A percentile compares a stretch with the other conserved stretches of the same genome.
Conservation (phyloP, 2,113 vertebrate genomes). For the Thermophis baileyi region DNA sequence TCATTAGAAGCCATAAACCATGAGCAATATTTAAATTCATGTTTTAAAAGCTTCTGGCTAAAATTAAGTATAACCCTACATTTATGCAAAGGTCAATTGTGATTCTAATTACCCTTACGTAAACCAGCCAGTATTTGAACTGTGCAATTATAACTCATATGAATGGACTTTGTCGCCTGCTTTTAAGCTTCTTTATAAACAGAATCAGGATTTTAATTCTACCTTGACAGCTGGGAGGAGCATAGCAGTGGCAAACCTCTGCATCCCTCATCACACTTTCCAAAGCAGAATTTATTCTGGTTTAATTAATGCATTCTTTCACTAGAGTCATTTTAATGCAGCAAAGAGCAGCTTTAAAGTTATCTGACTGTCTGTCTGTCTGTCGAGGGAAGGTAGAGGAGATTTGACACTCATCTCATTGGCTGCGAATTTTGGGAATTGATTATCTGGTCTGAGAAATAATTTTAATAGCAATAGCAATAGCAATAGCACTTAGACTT, state of each 20-base stretch:
- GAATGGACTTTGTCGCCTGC: slow-evolving; percentile 22
- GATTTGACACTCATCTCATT: neutral
- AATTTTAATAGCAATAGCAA: too few species aligned
- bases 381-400: neutral
- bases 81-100: slow-evolving; percentile 57
- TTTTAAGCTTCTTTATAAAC: slow-evolving; percentile 35
- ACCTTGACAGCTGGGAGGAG: slow-evolving; percentile 19
- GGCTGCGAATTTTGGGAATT: neutral
- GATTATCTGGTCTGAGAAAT: neutral
- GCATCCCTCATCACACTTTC: slow-evolving; percentile 9
- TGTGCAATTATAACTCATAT: slow-evolving; percentile 45
- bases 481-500: too few species aligned
- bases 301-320: neutral
- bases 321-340: neutral
- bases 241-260: slow-evolving; percentile 1
- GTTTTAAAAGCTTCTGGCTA: slow-evolving; percentile 54
- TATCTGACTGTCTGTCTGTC: neutral
- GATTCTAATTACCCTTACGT: slow-evolving; percentile 63
- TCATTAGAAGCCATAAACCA: slow-evolving; percentile 30
- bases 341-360: neutral
- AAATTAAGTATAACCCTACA: slow-evolving; percentile 50
- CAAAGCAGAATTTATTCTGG: neutral
- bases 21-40: slow-evolving; percentile 48
- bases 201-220: slow-evolving; percentile 30
- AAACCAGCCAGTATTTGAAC: slow-evolving; percentile 55